Evolutionary conservation across 2,797 vertebrate genomes (phyloP), one percentile per base, ranked within the genome.

Genomic region (Chiloscyllium punctatum): DNA sequence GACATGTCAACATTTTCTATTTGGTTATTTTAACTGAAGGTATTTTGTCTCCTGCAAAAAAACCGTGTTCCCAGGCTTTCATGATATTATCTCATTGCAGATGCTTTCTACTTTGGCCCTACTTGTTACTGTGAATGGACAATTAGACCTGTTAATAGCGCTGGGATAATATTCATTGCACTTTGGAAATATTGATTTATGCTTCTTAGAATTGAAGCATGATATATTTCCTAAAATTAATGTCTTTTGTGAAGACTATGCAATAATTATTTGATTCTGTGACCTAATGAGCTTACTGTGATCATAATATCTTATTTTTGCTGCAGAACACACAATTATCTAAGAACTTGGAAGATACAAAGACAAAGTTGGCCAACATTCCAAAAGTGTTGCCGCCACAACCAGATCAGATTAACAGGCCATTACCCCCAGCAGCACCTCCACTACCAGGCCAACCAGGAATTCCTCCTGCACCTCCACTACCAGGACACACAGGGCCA

Each of bases 291-390:
- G 48, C 33, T 77, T 6, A 74, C 27, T 72, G 42, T 27, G 25
- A 51, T 90, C 87, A 51, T 51, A 16, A 33, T 92, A n/a, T 74
- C 33, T 95, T 77, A 62, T 23, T 95, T 74, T 74, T 74, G 7
- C 30, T 69, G 77, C 51, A 95, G 94, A 53, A 21, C 15, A n/a
- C 68, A n/a, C 69, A 97, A 95, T 96, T 99, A 69, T 97, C 97
- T 21, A 98, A 98, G 96, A 98, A 99, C 69, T 97, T 98, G 95
- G 97, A 98, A 97, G 98, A 98, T 95, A 97, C 98, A 87, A 98
- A 98, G 97, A 98, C 96, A 18, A 98, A 98, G 97, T 97, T 98
- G 96, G 97, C 96, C 96, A 96, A 96, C 94, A 91, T 96, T 95
- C 96, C 97, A 97, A 96, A 96, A 95, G 62, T 97, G 21, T 97